Percentiles rank a stretch among this genome's conserved stretches.
phyloP scores from a whole-genome alignment of 1,140 invertebrate genomes.

The Drosophila azteca region DNA sequence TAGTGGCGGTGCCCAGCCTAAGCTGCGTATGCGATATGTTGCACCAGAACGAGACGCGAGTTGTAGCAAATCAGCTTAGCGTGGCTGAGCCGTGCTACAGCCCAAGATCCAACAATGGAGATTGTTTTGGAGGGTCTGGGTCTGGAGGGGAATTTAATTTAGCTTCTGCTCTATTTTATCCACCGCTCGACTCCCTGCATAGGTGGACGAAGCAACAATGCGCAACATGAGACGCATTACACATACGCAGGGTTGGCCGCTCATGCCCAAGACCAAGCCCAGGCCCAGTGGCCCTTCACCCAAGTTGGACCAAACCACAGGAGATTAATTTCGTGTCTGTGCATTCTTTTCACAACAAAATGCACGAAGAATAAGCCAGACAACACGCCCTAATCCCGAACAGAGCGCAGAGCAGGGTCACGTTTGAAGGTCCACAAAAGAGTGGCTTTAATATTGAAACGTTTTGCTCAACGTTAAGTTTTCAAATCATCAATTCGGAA shows the following conservation, averaged over 20 bases:
- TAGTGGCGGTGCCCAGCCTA: constrained; percentile 29
- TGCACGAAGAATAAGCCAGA: constrained; percentile 25
- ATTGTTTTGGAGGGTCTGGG: too few relatives aligned
- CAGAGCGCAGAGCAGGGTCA: neutral
- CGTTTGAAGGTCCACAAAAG: constrained; percentile 3
- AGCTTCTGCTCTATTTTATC: constrained; percentile 59
- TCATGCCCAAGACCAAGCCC: neutral
- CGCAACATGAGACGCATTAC: constrained; percentile 63
- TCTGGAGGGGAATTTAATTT: constrained; percentile 65
- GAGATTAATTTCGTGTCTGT: constrained; percentile 79
- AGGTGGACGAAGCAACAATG: constrained; percentile 25
- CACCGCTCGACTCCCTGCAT: constrained; percentile 7
- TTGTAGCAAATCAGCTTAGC: constrained; percentile 67
- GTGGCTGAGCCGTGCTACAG: constrained; percentile 52
- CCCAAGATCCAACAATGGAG: constrained; percentile 54
- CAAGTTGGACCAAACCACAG: constrained; percentile 52
- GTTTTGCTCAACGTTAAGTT: constrained; percentile 1
- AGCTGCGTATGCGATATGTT: constrained; percentile 62
- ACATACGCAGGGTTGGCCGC: constrained; percentile 67
- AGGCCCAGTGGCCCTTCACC: constrained; percentile 16
- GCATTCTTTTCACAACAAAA: constrained; percentile 56
- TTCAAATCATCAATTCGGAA: neutral
- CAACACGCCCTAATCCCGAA: constrained; percentile 52
- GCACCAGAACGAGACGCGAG: constrained; percentile 8
- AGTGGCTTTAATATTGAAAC: constrained; percentile 1